These are phyloP conservation scores for Nasonovia ribisnigri DNA, from an alignment of 2,888 invertebrate species.

Conservation along the genomic window DNA sequence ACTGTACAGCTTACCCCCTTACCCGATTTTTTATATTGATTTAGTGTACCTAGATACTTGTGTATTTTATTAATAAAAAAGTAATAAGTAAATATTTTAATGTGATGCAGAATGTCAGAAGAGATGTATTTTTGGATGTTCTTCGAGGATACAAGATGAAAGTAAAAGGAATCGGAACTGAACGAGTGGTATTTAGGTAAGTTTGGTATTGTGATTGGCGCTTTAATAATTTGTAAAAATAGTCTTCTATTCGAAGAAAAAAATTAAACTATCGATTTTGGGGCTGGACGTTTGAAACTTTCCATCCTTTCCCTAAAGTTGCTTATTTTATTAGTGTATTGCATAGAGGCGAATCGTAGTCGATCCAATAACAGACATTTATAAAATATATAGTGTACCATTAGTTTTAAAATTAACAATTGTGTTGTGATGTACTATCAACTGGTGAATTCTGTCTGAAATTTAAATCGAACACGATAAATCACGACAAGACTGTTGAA, in stretches of 20 bases:
- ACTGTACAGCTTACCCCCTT: too few species aligned
- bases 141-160: conserved; percentile 72
- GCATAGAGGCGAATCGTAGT: neutral
- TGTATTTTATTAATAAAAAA: neutral
- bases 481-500: neutral
- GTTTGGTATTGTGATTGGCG: neutral
- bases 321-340: neutral
- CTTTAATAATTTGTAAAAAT: neutral
- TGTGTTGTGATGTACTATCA: neutral
- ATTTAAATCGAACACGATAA: neutral
- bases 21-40: too few species aligned
- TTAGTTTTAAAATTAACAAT: neutral
- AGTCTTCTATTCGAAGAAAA: neutral
- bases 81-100: neutral
- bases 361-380: neutral
- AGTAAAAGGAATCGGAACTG: conserved; percentile 72
- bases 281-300: neutral
- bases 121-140: conserved; percentile 72
- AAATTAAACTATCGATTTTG: neutral
- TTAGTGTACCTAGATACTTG: neutral
- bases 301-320: neutral
- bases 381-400: neutral
- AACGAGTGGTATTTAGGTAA: conserved; percentile 72
- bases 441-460: neutral
- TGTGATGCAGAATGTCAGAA: neutral